phyloP scores from a whole-genome alignment of 2,888 invertebrate species.

The Melinaea marsaeus region DNA sequence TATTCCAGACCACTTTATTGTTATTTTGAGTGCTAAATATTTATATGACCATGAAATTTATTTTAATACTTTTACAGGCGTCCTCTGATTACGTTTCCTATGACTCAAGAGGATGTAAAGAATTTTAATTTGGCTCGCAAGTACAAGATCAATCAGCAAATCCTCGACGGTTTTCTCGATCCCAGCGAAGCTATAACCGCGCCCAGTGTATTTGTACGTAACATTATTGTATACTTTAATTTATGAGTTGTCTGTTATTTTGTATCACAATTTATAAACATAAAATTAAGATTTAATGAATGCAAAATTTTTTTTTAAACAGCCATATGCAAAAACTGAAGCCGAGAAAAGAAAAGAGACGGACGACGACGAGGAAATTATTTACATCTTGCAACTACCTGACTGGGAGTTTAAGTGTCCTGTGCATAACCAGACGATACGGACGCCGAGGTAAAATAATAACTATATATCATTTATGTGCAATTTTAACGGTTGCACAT shows the following conservation, averaged over 20 bases:
- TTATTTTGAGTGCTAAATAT: too few species aligned
- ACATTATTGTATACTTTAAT: not conserved
- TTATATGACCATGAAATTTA: too few species aligned
- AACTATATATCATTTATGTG: too few species aligned
- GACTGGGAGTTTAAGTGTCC: conserved; percentile 67
- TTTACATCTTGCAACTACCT: conserved; percentile 67
- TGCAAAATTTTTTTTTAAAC: not conserved
- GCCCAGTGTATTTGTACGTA: conserved; percentile 67
- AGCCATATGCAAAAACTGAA: conserved; percentile 59
- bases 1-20: too few species aligned
- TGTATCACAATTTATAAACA: too few species aligned
- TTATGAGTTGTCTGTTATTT: too few species aligned
- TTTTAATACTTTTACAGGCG: conserved; percentile 41
- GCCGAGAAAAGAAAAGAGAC: conserved; percentile 46
- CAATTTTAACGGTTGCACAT: too few species aligned
- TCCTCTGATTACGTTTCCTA: conserved; percentile 67
- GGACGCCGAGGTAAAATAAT: conserved; percentile 57
- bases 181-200: conserved; percentile 57
- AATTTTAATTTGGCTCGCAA: conserved; percentile 64
- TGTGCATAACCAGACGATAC: conserved; percentile 55
- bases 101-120: conserved; percentile 55
- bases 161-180: conserved; percentile 63
- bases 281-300: too few species aligned
- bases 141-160: conserved; percentile 66
- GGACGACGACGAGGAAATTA: conserved; percentile 62